A percentile compares a stretch with the other conserved stretches of the same genome.
These are phyloP conservation scores for Epinephelus fuscoguttatus DNA, from an alignment of 2,113 vertebrate genomes.

Conservation along the genomic window DNA sequence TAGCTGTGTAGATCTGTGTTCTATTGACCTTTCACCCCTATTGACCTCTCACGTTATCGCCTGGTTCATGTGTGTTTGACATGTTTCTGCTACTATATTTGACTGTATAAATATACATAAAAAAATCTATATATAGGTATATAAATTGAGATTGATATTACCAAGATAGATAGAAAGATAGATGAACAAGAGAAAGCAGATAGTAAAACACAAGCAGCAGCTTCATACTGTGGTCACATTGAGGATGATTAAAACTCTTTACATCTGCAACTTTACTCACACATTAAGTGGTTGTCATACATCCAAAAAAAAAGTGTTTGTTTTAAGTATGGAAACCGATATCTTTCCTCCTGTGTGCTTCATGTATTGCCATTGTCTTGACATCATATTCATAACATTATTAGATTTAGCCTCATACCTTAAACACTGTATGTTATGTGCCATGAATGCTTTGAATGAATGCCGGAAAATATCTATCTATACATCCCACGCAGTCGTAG, in stretches of 20 bases:
- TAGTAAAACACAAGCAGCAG: conserved; percentile 36
- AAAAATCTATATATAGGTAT: conserved; percentile 74
- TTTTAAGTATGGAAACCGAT: conserved; percentile 64
- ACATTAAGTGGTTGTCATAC: conserved; percentile 39
- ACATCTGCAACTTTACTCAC: conserved; percentile 41
- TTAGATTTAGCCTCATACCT: conserved; percentile 59
- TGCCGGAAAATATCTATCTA: conserved; percentile 43
- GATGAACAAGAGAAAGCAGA: conserved; percentile 63
- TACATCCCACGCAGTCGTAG: conserved; percentile 26
- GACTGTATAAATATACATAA: conserved; percentile 86
- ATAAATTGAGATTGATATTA: conserved; percentile 75
- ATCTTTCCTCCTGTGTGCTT: conserved; percentile 70
- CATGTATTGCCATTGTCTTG: conserved; percentile 50
- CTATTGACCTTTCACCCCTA: conserved; percentile 70
- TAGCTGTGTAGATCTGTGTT: conserved; percentile 81
- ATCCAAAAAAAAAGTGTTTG: conserved; percentile 55
- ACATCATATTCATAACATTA: conserved; percentile 48
- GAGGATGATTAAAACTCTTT: conserved; percentile 39
- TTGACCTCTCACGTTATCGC: conserved; percentile 73
- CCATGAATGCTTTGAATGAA: conserved; percentile 65
- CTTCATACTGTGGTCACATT: conserved; percentile 32
- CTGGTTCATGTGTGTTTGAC: conserved; percentile 79
- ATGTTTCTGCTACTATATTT: conserved; percentile 79
- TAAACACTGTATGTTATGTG: conserved; percentile 56
- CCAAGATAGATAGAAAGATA: conserved; percentile 76